Evolutionary conservation across 2,888 invertebrate genomes (phyloP).

Genomic region (Fragum whitleyi): DNA sequence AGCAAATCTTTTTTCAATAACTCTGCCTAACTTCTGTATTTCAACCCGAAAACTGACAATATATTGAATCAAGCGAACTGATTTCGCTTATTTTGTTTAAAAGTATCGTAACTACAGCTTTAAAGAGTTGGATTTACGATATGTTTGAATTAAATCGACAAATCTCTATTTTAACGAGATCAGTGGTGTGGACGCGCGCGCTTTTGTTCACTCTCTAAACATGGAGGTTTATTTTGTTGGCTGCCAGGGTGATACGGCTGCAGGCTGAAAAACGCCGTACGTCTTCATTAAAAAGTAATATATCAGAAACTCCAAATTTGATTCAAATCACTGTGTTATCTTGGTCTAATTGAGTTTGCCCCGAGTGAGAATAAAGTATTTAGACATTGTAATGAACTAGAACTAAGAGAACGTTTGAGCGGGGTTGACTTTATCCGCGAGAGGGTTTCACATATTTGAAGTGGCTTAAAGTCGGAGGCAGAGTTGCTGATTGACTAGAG

Average conservation of each 20-base stretch:
- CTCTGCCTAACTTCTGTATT: conserved; percentile 57
- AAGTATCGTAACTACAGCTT: no score
- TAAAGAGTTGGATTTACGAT: no score
- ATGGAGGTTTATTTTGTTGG: conserved; percentile 58
- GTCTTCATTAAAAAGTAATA: conserved; percentile 64
- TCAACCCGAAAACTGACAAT: conserved; percentile 65
- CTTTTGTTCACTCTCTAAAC: conserved; percentile 36
- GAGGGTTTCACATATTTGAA: conserved; percentile 11
- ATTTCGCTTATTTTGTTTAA: no score
- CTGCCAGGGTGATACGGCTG: conserved; percentile 60
- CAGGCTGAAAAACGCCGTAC: conserved; percentile 61
- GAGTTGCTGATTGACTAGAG: conserved; percentile 29
- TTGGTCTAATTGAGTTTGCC: conserved; percentile 64
- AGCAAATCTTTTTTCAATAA: conserved; percentile 62
- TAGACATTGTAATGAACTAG: conserved; percentile 66
- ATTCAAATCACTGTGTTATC: conserved; percentile 64
- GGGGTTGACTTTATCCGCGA: conserved; percentile 38
- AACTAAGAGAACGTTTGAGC: conserved; percentile 47
- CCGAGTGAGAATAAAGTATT: conserved; percentile 62
- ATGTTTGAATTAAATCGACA: no score
- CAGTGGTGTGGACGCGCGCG: conserved; percentile 28
- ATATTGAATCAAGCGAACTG: conserved; percentile 44
- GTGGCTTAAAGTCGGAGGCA: neutral
- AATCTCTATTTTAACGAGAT: conserved; percentile 30
- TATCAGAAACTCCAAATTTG: conserved; percentile 54